phyloP scores from a whole-genome alignment of 2,888 invertebrate species.

The Cloeon dipterum region DNA sequence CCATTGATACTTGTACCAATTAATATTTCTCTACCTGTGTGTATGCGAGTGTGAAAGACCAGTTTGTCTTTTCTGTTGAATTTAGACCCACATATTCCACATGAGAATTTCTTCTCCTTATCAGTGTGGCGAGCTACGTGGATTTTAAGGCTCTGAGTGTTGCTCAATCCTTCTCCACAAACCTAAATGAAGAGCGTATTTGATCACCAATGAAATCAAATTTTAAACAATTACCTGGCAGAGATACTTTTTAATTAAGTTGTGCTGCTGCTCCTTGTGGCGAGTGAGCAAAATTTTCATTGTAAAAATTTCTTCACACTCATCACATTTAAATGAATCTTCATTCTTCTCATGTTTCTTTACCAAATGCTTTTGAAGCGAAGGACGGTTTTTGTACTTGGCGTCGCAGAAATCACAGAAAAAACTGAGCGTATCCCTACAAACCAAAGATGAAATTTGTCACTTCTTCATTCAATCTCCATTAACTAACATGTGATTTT shows the following conservation, averaged over 20 bases:
- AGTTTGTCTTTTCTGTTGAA: slow-evolving; percentile 10
- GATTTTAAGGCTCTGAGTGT: slow-evolving; percentile 7
- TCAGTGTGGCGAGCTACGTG: slow-evolving; percentile 8
- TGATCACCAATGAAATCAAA: no score
- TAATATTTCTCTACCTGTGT: slow-evolving; percentile 8
- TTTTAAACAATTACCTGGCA: slow-evolving; percentile 8
- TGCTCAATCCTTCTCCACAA: slow-evolving; percentile 9
- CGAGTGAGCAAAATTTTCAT: slow-evolving; percentile 9
- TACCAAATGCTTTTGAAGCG: slow-evolving; percentile 9
- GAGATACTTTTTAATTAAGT: slow-evolving; percentile 8
- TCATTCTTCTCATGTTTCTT: slow-evolving; percentile 8
- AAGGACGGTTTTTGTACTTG: slow-evolving; percentile 8
- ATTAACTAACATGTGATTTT: not conserved
- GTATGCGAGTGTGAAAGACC: slow-evolving; percentile 9
- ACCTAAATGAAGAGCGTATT: slow-evolving; percentile 6
- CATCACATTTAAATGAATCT: slow-evolving; percentile 6
- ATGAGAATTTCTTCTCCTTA: slow-evolving; percentile 6
- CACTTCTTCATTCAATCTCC: no score
- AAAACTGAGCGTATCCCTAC: slow-evolving; percentile 8
- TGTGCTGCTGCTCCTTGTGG: slow-evolving; percentile 8
- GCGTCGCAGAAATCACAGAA: slow-evolving; percentile 9
- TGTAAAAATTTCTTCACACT: slow-evolving; percentile 7
- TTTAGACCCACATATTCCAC: slow-evolving; percentile 7
- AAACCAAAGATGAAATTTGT: no score
- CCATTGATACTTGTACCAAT: no score